Evolutionary conservation across 1,140 invertebrate genomes (phyloP), one percentile per base, ranked within the genome.

Genomic region (Lethocerus indicus): DNA sequence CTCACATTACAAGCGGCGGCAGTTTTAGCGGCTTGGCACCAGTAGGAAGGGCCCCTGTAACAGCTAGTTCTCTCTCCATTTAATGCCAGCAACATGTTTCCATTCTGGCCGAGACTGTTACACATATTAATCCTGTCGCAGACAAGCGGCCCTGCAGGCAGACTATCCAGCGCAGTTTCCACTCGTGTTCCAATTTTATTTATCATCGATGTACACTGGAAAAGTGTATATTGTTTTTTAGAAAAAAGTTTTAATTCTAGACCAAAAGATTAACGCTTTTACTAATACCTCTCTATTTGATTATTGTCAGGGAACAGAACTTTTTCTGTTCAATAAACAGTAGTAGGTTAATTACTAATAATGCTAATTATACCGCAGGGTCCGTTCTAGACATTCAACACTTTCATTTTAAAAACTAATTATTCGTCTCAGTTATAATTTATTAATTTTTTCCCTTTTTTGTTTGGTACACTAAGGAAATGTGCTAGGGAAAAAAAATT

Each of bases 111-210:
- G 18, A 12, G 14, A 9, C 23, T 16, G 24, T 52, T 25, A 16
- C 78, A 82, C 42, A 78, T 60, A 49, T 68, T 65, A 25, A 79
- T 64, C 49, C 72, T 64, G 37, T 61, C 54, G 54, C 79, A 83
- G 50, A 81, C 67, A 13, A 57, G n/a, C 24, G 67, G 60, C 27
- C 68, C 66, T 51, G 77, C 66, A 2, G 69, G 63, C 29, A 69
- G 57, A 3, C 64, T 53, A 14, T 61, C 63, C n/a, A 79, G 54
- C 49, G 81, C 62, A 56, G 76, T 71, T 52, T 78, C 67, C 39
- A 84, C 71, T 56, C 73, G 79, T 45, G 71, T 69, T 20, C 76
- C 78, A 56, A 82, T 81, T 43, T 67, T 64, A 47, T 73, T 67
- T 51, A 83, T 65, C 59, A 83, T 62, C 32, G 63, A 60, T 2